Percentiles rank a stretch among this genome's conserved stretches.
phyloP scores from a whole-genome alignment of 2,113 vertebrate species.

The Bambusicola thoracicus region DNA sequence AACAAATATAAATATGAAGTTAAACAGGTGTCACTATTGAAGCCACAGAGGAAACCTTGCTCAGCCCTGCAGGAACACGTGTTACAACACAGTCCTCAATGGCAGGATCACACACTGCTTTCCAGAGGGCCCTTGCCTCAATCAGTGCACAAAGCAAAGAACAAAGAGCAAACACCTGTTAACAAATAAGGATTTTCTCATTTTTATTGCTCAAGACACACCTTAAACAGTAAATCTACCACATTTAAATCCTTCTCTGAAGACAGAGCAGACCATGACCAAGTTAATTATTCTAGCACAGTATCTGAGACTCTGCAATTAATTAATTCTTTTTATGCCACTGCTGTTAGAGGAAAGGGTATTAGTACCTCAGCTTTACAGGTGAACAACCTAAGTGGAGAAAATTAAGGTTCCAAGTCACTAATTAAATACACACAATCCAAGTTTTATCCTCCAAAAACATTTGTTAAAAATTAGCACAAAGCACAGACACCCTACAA shows the following conservation, averaged over 20 bases:
- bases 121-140: background rate
- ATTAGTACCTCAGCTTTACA: background rate
- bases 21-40: background rate
- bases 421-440: background rate
- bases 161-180: background rate
- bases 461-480: background rate
- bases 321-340: slow-evolving; percentile 6
- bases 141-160: background rate
- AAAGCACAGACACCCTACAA: background rate
- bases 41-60: background rate
- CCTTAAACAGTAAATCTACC: background rate
- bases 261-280: background rate
- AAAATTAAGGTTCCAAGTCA: background rate
- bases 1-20: background rate
- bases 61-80: background rate
- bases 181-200: background rate
- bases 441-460: background rate
- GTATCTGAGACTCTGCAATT: background rate
- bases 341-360: background rate
- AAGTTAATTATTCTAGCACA: background rate
- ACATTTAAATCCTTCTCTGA: background rate
- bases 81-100: background rate
- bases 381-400: background rate
- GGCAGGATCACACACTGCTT: background rate
- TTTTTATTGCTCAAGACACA: background rate